These are phyloP conservation scores for Cryptomyrus ogoouensis DNA, from an alignment of 2,113 vertebrate genomes.

Conservation along the genomic window DNA sequence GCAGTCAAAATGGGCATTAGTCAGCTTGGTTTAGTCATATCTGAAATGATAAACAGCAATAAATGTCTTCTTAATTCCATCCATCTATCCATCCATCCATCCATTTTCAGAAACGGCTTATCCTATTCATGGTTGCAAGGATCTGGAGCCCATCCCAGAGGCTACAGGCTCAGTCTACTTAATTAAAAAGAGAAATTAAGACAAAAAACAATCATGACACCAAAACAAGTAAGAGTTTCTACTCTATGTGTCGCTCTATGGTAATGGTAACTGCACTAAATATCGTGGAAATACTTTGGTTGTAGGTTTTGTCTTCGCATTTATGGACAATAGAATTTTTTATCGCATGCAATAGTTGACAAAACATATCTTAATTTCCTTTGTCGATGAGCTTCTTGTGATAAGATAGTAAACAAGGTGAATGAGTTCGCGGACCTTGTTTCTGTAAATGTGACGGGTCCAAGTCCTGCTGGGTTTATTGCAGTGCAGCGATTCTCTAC, in stretches of 20 bases:
- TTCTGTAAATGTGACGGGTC: not conserved
- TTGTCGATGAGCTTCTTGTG: not conserved
- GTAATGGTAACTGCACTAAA: not conserved
- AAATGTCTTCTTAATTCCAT: not conserved
- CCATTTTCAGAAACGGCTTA: too few species aligned
- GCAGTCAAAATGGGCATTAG: not conserved
- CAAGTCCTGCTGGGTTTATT: not conserved
- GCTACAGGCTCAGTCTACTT: not conserved
- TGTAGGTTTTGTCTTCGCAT: not conserved
- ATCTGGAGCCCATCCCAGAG: too few species aligned
- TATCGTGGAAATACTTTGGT: not conserved
- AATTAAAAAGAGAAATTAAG: not conserved
- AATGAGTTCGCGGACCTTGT: not conserved
- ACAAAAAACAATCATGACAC: not conserved
- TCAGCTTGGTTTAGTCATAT: not conserved
- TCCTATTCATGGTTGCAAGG: too few species aligned
- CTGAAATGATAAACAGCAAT: not conserved
- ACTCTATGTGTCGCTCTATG: not conserved
- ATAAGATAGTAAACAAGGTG: slow-evolving; percentile 12
- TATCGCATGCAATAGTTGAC: not conserved
- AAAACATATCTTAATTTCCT: slow-evolving; percentile 11
- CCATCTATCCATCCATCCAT: too few species aligned
- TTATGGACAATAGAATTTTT: not conserved
- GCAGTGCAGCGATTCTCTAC: not conserved
- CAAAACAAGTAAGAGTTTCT: not conserved